phyloP scores from a whole-genome alignment of 1,140 invertebrate genomes.

The Tetramorium alpestre region DNA sequence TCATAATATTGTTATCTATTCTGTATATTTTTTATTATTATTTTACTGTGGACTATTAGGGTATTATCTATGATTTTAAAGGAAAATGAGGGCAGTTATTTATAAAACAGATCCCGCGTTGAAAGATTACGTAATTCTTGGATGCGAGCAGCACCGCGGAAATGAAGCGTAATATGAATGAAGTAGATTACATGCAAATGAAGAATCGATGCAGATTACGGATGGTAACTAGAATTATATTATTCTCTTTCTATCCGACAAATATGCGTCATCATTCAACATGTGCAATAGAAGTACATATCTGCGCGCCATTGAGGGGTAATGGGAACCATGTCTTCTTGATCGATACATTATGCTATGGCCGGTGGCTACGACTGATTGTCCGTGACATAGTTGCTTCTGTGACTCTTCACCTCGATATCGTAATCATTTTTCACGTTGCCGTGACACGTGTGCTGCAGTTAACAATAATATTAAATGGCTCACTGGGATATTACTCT shows the following conservation, averaged over 20 bases:
- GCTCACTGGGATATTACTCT: conserved; percentile 10
- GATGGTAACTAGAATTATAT: conserved; percentile 46
- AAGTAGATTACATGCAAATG: conserved; percentile 60
- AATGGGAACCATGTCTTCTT: conserved; percentile 37
- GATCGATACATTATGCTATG: conserved; percentile 36
- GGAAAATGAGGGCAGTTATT: conserved; percentile 16
- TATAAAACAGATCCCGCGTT: conserved; percentile 37
- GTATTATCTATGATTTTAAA: conserved; percentile 32
- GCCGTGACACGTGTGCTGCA: not conserved
- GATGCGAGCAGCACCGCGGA: not conserved
- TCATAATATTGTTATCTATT: not conserved
- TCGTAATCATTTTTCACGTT: conserved; percentile 45
- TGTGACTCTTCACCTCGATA: conserved; percentile 35
- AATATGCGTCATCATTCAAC: conserved; percentile 51
- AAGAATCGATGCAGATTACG: conserved; percentile 59
- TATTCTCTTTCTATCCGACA: conserved; percentile 49
- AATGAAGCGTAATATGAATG: conserved; percentile 48
- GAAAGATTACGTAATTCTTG: conserved; percentile 26
- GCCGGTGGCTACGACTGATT: conserved; percentile 23
- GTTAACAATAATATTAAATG: conserved; percentile 26
- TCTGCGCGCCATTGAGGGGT: not conserved
- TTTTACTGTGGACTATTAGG: not conserved
- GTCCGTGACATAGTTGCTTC: conserved; percentile 37
- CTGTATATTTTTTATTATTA: not conserved
- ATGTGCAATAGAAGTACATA: conserved; percentile 38